Evolutionary conservation across 1,140 invertebrate species (phyloP).

Genomic region (Sycobia sp.): DNA sequence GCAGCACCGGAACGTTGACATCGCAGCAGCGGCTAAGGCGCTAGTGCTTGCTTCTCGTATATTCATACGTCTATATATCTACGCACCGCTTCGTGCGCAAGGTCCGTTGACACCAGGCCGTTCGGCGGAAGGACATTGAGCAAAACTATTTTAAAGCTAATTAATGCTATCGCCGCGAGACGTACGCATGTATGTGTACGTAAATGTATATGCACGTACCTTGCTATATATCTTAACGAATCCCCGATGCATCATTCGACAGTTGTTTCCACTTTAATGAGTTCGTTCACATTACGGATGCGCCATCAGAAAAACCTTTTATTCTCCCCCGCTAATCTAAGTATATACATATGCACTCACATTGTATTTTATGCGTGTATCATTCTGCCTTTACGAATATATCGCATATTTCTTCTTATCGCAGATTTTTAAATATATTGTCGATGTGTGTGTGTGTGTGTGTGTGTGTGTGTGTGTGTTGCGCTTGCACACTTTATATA

Average conservation of each 20-base stretch:
- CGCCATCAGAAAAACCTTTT: slow-evolving; percentile 11
- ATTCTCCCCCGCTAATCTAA: background rate
- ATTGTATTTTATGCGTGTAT: slow-evolving; percentile 5
- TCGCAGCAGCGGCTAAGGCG: background rate
- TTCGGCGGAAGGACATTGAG: slow-evolving; percentile 45
- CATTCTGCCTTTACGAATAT: slow-evolving; percentile 19
- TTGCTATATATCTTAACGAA: no score
- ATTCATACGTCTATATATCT: no score
- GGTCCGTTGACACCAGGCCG: slow-evolving; percentile 46
- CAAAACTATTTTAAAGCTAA: slow-evolving; percentile 48
- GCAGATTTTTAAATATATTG: no score
- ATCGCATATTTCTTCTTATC: background rate
- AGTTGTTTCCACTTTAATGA: slow-evolving; percentile 28
- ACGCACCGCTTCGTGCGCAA: slow-evolving; percentile 46
- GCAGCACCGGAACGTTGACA: background rate
- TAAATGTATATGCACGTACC: no score
- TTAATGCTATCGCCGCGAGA: slow-evolving; percentile 41
- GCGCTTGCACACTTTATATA: no score
- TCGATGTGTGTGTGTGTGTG: no score
- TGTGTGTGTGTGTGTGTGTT: no score
- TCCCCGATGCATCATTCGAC: no score
- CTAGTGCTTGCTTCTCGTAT: no score
- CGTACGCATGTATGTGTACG: no score
- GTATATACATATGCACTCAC: no score
- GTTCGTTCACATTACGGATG: slow-evolving; percentile 25